phyloP scores from a whole-genome alignment of 1,140 invertebrate genomes.

The Copidosoma floridanum region DNA sequence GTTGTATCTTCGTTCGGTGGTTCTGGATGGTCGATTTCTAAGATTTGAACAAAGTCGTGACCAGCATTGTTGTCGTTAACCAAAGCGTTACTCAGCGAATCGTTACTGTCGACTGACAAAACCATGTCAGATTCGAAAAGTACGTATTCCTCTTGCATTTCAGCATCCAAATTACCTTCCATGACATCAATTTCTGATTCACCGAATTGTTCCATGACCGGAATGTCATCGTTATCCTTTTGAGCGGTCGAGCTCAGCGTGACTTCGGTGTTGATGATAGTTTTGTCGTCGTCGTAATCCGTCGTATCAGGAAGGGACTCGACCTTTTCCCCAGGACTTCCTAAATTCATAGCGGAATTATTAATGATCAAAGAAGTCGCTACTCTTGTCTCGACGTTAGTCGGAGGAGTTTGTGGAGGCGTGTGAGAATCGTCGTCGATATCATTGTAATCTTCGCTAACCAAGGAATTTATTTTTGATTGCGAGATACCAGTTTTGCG shows the following conservation, averaged over 20 bases:
- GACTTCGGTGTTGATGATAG: constrained; percentile 61
- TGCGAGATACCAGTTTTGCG: constrained; percentile 52
- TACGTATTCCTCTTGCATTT: constrained; percentile 63
- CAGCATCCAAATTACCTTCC: constrained; percentile 58
- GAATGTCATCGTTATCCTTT: constrained; percentile 60
- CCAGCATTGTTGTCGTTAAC: constrained; percentile 47
- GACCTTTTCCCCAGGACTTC: constrained; percentile 46
- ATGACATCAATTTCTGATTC: constrained; percentile 60
- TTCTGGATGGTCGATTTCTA: constrained; percentile 51
- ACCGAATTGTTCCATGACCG: constrained; percentile 61
- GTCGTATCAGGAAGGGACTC: constrained; percentile 55
- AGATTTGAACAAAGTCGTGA: constrained; percentile 51
- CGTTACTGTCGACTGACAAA: constrained; percentile 60
- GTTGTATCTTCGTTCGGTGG: constrained; percentile 45
- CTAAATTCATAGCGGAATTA: constrained; percentile 34
- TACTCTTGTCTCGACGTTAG: constrained; percentile 40
- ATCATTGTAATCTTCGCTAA: constrained; percentile 65
- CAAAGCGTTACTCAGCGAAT: constrained; percentile 57
- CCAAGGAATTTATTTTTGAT: constrained; percentile 60
- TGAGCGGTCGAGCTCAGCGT: constrained; percentile 62
- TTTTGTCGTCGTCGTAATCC: constrained; percentile 64
- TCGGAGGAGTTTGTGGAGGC: constrained; percentile 60
- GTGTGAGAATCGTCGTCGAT: constrained; percentile 65
- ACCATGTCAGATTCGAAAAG: constrained; percentile 64
- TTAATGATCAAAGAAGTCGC: constrained; percentile 34